phyloP scores from a whole-genome alignment of 2,113 vertebrate species.

The Tenrec ecaudatus region DNA sequence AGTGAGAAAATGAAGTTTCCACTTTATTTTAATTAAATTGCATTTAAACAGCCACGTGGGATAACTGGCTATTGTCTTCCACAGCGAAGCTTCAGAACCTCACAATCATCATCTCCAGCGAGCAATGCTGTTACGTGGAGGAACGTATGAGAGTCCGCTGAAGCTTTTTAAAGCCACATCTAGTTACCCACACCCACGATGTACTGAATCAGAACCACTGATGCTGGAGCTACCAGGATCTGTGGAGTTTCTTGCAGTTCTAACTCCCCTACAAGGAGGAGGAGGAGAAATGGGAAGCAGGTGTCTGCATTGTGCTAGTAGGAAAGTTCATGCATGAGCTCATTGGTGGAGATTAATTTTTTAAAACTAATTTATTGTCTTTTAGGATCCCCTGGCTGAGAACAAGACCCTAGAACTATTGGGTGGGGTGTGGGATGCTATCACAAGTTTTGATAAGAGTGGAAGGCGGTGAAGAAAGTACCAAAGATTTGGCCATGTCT shows the following conservation, averaged over 20 bases:
- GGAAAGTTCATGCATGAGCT: too few relatives aligned
- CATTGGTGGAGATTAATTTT: neutral
- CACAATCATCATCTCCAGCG: neutral
- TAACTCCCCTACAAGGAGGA: neutral
- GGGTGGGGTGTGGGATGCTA: neutral
- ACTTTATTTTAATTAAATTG: neutral
- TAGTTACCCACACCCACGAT: neutral
- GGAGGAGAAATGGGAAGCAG: neutral
- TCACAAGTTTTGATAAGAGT: neutral
- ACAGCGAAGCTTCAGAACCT: neutral
- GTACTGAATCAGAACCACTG: neutral
- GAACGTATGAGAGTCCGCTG: neutral
- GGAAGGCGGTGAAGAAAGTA: constrained; percentile 29
- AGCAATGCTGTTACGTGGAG: neutral
- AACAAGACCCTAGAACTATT: neutral
- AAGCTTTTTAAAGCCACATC: neutral
- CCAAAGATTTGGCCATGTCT: neutral
- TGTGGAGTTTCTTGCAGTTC: neutral
- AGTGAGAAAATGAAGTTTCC: neutral
- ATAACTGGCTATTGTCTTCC: too few relatives aligned
- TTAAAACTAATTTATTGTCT: neutral
- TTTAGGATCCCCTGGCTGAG: constrained; percentile 22
- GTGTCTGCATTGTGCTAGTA: neutral
- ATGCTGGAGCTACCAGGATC: neutral
- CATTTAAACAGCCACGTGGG: neutral